Percentiles rank a stretch among this genome's conserved stretches.
Evolutionary conservation across 2,888 invertebrate species (phyloP).

Genomic region (Eudasyphora cyanicolor): DNA sequence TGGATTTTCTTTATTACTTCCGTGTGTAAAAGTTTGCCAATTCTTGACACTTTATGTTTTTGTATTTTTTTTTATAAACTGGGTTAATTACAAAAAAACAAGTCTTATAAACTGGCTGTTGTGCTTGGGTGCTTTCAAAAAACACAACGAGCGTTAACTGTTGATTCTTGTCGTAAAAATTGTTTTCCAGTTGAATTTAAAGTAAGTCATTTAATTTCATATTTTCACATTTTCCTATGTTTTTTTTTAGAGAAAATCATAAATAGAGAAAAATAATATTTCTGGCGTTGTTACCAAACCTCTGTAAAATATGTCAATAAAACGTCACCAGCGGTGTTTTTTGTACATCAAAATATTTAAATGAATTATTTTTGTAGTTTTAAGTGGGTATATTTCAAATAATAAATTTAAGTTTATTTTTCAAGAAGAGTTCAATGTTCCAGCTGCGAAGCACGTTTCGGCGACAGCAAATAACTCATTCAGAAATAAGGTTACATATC

Average conservation of each 20-base stretch:
- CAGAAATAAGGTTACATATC: neutral
- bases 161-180: neutral
- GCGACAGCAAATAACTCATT: neutral
- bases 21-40: conserved; percentile 39
- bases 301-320: no score
- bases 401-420: no score
- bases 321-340: no score
- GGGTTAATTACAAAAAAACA: conserved; percentile 46
- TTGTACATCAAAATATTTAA: no score
- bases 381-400: no score
- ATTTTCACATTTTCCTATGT: no score
- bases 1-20: conserved; percentile 42
- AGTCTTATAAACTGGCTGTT: conserved; percentile 6
- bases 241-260: no score
- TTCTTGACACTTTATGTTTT: conserved; percentile 44
- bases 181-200: neutral
- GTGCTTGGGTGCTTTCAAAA: neutral
- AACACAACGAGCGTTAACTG: neutral
- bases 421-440: no score
- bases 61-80: conserved; percentile 32
- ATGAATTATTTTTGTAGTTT: no score
- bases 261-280: no score
- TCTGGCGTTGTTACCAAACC: no score
- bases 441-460: no score
- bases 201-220: neutral